Evolutionary conservation across 2,888 invertebrate genomes (phyloP).

Genomic region (Lacanobia oleracea): DNA sequence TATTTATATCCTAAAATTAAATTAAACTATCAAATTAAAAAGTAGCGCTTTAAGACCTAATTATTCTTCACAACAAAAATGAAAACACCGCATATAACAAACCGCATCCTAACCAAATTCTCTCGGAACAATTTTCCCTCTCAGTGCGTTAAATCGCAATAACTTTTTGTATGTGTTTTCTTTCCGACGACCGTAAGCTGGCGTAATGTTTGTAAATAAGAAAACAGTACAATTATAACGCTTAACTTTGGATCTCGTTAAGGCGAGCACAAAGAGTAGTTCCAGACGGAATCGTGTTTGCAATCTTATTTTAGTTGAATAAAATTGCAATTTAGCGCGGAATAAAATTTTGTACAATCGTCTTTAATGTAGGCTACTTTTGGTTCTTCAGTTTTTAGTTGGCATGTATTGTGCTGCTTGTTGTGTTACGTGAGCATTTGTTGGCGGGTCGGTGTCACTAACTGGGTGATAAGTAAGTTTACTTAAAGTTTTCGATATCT

Average conservation of each 20-base stretch:
- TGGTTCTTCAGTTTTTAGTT: slow-evolving; percentile 40
- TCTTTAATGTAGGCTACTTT: slow-evolving; percentile 54
- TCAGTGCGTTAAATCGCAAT: slow-evolving; percentile 70
- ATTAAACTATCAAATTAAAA: too few relatives aligned
- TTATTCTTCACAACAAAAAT: not conserved
- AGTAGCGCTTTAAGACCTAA: too few relatives aligned
- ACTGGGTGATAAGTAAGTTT: not conserved
- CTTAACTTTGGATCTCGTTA: slow-evolving; percentile 64
- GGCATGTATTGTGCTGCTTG: slow-evolving; percentile 28
- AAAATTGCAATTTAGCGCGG: slow-evolving; percentile 62
- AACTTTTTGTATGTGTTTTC: slow-evolving; percentile 68
- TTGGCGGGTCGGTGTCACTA: not conserved
- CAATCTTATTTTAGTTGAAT: slow-evolving; percentile 65
- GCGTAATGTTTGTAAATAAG: slow-evolving; percentile 70
- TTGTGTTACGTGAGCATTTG: slow-evolving; percentile 12
- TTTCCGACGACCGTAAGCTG: slow-evolving; percentile 54
- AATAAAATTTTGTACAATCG: slow-evolving; percentile 60
- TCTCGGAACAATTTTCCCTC: slow-evolving; percentile 67
- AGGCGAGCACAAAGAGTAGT: slow-evolving; percentile 61
- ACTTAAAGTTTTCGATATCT: not conserved
- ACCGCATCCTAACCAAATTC: slow-evolving; percentile 31
- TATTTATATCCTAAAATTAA: too few relatives aligned
- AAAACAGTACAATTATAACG: slow-evolving; percentile 66
- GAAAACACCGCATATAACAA: slow-evolving; percentile 26
- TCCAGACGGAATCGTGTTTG: slow-evolving; percentile 60